phyloP scores from a whole-genome alignment of 23 tunicate genomes.

The Diplosoma virens region DNA sequence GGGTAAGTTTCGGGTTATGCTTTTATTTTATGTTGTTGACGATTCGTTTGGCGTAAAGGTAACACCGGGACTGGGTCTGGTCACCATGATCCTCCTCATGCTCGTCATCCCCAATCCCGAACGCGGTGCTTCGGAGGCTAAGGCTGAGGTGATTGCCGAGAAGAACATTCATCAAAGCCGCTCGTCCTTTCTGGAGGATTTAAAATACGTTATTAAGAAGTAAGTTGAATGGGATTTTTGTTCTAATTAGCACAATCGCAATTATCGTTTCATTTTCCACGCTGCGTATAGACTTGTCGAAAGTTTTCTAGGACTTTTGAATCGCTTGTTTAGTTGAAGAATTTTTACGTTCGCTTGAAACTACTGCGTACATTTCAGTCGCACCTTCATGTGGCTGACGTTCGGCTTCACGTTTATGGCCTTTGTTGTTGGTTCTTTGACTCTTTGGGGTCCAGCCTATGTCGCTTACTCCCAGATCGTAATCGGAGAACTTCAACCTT shows the following conservation, averaged over 20 bases:
- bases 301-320: too few relatives aligned
- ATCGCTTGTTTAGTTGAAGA: not conserved
- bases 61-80: constrained; percentile 77
- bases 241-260: too few relatives aligned
- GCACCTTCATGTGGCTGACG: constrained; percentile 53
- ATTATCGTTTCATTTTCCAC: too few relatives aligned
- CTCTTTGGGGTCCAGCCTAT: constrained; percentile 92
- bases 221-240: constrained; percentile 22
- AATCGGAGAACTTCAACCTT: constrained; percentile 58
- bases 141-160: not conserved
- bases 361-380: constrained; percentile 31
- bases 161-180: not conserved
- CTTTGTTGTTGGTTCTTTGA: constrained; percentile 85
- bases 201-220: constrained; percentile 62
- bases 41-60: too few relatives aligned
- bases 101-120: constrained; percentile 63
- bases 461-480: constrained; percentile 85
- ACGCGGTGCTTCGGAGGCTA: constrained; percentile 63
- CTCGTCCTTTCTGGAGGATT: constrained; percentile 36
- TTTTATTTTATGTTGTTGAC: not conserved
- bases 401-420: constrained; percentile 93
- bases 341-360: not conserved
- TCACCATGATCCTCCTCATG: constrained; percentile 60
- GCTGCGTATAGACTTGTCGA: too few relatives aligned
- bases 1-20: constrained; percentile 49